Base-by-base conservation (phyloP, 2,888 invertebrate species). In the Catocala sponsa region DNA sequence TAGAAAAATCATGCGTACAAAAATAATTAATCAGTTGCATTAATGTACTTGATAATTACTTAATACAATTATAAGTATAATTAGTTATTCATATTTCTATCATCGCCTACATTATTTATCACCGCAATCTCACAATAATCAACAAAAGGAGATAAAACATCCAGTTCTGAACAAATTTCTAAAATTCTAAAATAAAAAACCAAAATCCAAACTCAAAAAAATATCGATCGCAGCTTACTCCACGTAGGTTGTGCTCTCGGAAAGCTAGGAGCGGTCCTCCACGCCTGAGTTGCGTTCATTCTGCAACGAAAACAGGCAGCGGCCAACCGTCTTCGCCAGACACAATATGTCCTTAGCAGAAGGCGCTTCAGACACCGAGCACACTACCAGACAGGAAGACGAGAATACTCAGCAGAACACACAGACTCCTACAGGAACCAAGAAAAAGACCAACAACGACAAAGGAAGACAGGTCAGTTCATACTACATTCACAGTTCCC, bases 291-390 rank as follows among this genome's bases (percentile, higher is more conserved):
- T 79, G 78, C 74, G 79, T 78, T 79, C 90, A 89, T 80, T 88
- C 78, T 68, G 65, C 70, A 80, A 88, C 86, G 88, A 91, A 90
- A 90, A 90, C 80, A 85, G 81, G 74, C 52, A 66, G 79, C 82
- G 71, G 55, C 61, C 81, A 81, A 75, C 66, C 81, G 87, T 78
- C 72, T 64, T 69, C 70, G 80, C 69, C 92, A 94, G 89, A 91
- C 87, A 83, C 84, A 83, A 86, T 89, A 94, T 94, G 94, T 94
- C 94, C 91, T 82, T 94, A 86, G 94, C 85, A 53, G 94, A 92
- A 88, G 93, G 88, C 70, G 85, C 85, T 66, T 94, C 94, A 58
- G 94, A 94, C 80, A 88, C 89, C 49, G 93, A 94, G 77, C 86
- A 87, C 59, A 79, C 79, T 55, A 76, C 78, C 54, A 78, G 67